Evolutionary conservation across 2,888 invertebrate species (phyloP), one percentile per base, ranked within the genome.

Genomic region (Globia sparganii): DNA sequence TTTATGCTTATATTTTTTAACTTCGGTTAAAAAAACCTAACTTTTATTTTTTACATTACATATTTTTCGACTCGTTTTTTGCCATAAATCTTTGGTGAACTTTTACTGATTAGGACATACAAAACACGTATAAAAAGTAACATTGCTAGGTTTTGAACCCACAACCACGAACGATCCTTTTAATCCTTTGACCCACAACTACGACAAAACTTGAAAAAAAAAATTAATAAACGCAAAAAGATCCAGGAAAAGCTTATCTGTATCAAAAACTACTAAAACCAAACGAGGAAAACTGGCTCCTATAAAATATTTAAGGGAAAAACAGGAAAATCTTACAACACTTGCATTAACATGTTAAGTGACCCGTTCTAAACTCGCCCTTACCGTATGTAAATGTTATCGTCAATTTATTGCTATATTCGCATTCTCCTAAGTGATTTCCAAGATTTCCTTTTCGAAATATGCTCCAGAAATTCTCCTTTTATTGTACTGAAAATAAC

Each of bases 401-500:
- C 91, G 92, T 86, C 91, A 94, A 96, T 96, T 96, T 96, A 96
- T 96, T 94, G 95, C 95, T 94, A 95, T 94, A 94, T 83, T 85
- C 83, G 92, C 93, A 93, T 93, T 92, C 90, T 86, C 93, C 93
- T 95, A 96, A 96, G 96, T 96, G 95, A 95, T 95, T 95, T 95
- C 94, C 94, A 92, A 93, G 94, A 95, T 94, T 94, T 94, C 91
- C 91, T 91, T 89, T 89, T 85, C 90, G 92, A 94, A 94, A 94
- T 94, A 94, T 93, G 93, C 86, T 89, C 77, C 69, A 81, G 90
- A 89, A 88, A 86, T 91, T 94, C 92, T 92, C 92, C 92, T 91
- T 92, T 91, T 93, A 92, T 92, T 88, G 90, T 89, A 72, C 46
- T 65, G 68, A 87, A 88, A 82, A 86, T 84, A 86, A 77, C 93